Base-by-base conservation (phyloP, 2,113 vertebrate species). In the Mesocricetus auratus region DNA sequence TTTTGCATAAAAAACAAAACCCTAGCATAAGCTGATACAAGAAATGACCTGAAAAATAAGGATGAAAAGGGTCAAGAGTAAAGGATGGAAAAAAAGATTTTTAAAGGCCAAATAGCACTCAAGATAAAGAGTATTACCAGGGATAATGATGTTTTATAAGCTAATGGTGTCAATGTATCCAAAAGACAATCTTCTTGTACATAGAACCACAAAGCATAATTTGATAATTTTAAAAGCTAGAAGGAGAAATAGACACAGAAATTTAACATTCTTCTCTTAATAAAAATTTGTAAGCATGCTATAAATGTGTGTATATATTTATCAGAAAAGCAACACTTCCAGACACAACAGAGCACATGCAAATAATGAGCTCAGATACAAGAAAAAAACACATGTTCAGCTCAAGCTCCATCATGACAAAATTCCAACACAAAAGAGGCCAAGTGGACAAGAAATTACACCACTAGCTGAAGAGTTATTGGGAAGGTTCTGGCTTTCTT, bases 71-170 rank as follows among this genome's bases (percentile, higher is more conserved):
- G 7, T 26, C 68, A 89, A 73, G 5, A 58, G 13, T 89, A 50
- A 90, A 68, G 66, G 7, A 74, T 95, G 15, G 31, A 31, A 85
- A 95, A 92, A 39, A 88, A 69, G 64, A 89, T 39, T 26, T 56
- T n/a, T 77, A 42, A 91, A 60, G 69, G 58, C 45, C 81, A 50
- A 36, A 15, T 86, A n/a, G 36, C n/a, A 45, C 45, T 88, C 24
- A 78, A 21, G 22, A 78, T 36, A 91, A 64, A 10, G 4, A 89
- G 50, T 42, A 91, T 77, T 71, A 21, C n/a, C 31, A 64, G 9
- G 31, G 42, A 39, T 42, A 89, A 7, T 10, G 17, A 16, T 78
- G 50, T 74, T 75, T 88, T 91, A 39, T 39, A 50, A 78, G 58
- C 36, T 58, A 79, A 69, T 33, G n/a, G 11, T 33, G 15, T 24